Evolutionary conservation across 2,113 vertebrate species (phyloP), one percentile per base, ranked within the genome.

Genomic region (Oceanodroma tethys): DNA sequence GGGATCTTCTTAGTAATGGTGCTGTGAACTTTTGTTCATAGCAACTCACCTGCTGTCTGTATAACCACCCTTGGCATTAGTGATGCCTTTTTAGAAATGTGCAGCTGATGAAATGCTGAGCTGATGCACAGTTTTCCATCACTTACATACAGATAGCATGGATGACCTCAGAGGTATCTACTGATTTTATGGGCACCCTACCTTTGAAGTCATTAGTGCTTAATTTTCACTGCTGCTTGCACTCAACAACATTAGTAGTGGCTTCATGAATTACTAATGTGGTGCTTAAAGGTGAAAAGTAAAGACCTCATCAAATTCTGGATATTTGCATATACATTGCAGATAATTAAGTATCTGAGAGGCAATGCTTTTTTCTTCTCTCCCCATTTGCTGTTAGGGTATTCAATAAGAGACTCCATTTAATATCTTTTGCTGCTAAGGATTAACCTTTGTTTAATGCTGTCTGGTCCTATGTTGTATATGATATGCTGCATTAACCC

Each of bases 231-330:
- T 94, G 87, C 82, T 94, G 59, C 75, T 89, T 96, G 80, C 76
- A 50, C 91, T 91, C 92, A 53, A 88, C 59, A 95, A 83, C 14
- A 8, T 87, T 96, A 92, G 68, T 67, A 60, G 63, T 73, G 56
- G 95, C 86, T 96, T 97, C 91, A 90, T 97, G 96, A 98, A 97
- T 98, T 97, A 96, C 86, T 97, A 92, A 98, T 97, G 87, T 67
- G 83, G 38, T 89, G 56, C 78, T 97, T 97, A 96, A 91, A 98
- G 96, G 96, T 97, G 92, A 97, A 97, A 97, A 96, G 78, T 93
- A 98, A 97, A 98, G 97, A 97, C 93, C 95, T 98, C 92, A 97
- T 98, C 97, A 96, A 67, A 97, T 83, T 95, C 91, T 83, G 58
- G 73, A 68, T 97, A 97, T 97, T 98, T 97, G 93, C 96, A 97